Conservation (phyloP, 1,140 invertebrate species). For the Pinna nobilis region DNA sequence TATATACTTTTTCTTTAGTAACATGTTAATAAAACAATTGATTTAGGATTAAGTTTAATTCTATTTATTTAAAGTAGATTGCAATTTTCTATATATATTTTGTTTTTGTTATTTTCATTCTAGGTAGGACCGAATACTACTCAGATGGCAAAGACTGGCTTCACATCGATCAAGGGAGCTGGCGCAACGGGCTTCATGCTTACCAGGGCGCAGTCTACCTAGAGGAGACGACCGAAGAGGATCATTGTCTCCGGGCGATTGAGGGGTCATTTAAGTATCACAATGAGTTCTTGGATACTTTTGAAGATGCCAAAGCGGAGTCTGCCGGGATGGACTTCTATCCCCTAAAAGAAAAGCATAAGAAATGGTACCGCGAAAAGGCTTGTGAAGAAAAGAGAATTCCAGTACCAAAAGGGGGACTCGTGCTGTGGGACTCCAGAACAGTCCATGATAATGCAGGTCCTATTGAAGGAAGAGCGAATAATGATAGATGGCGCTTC, state of each 20-base stretch:
- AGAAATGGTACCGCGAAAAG: slow-evolving; percentile 45
- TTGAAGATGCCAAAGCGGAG: slow-evolving; percentile 16
- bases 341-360: slow-evolving; percentile 29
- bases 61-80: no score
- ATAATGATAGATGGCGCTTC: slow-evolving; percentile 49
- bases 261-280: slow-evolving; percentile 45
- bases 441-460: slow-evolving; percentile 52
- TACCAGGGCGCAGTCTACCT: slow-evolving; percentile 52
- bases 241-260: slow-evolving; percentile 39
- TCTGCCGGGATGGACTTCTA: slow-evolving; percentile 34
- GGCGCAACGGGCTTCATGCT: slow-evolving; percentile 39
- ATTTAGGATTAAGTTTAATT: no score
- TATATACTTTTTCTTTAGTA: no score
- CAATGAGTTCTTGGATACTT: slow-evolving; percentile 45
- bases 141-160: slow-evolving; percentile 35
- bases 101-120: not conserved
- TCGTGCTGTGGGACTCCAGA: slow-evolving; percentile 57
- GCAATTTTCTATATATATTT: no score
- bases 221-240: slow-evolving; percentile 36
- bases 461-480: slow-evolving; percentile 27
- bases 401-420: slow-evolving; percentile 52
- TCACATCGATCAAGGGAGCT: slow-evolving; percentile 44
- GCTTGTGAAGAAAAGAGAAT: slow-evolving; percentile 47
- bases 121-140: not conserved
- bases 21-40: no score